phyloP scores from a whole-genome alignment of 1,140 invertebrate genomes.

The Alviniconcha marisindica region DNA sequence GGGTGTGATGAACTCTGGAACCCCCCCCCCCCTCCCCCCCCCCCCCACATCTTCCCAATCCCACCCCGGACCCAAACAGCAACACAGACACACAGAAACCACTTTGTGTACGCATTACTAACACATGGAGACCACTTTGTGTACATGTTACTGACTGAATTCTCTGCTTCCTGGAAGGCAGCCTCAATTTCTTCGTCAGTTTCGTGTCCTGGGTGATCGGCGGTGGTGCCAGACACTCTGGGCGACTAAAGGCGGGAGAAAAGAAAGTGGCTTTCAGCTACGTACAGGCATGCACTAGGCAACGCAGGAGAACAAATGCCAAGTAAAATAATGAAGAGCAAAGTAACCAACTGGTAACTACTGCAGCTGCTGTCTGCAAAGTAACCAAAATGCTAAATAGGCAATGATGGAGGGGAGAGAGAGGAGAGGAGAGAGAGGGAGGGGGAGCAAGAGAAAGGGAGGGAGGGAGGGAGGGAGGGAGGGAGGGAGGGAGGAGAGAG shows the following conservation, averaged over 20 bases:
- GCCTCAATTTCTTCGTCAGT: conserved; percentile 66
- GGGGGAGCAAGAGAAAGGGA: not conserved
- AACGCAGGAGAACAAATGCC: too few relatives aligned
- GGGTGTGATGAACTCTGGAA: too few relatives aligned
- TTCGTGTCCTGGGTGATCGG: conserved; percentile 41
- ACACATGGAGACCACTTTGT: not conserved
- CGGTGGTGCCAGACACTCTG: conserved; percentile 2
- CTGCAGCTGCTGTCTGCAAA: too few relatives aligned
- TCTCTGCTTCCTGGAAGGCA: conserved; percentile 54
- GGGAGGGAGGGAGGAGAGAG: not conserved
- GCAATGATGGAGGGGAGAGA: too few relatives aligned
- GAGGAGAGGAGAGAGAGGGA: too few relatives aligned
- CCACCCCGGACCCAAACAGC: not conserved
- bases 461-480: not conserved
- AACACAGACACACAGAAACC: not conserved
- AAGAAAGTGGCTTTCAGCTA: not conserved
- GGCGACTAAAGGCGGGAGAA: not conserved
- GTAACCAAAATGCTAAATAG: too few relatives aligned
- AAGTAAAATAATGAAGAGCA: not conserved
- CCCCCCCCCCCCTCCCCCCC: too few relatives aligned
- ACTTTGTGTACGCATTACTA: not conserved
- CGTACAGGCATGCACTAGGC: not conserved
- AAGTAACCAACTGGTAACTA: not conserved
- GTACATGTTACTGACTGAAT: conserved; percentile 49
- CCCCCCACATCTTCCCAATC: too few relatives aligned